These are phyloP conservation scores for Drosophila sproati DNA, from an alignment of 1,140 invertebrate species.

Conservation along the genomic window DNA sequence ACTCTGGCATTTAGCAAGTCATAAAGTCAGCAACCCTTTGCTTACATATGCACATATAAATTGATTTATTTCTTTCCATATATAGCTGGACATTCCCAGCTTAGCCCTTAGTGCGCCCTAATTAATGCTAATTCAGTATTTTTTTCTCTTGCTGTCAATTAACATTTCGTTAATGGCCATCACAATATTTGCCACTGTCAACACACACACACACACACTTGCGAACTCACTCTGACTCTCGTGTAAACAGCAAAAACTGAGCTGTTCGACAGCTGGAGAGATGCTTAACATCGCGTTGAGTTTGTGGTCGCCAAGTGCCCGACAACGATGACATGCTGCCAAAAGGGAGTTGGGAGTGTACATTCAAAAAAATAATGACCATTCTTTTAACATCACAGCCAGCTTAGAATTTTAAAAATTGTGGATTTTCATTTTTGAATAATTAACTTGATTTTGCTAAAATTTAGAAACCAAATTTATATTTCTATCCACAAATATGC, in stretches of 20 bases:
- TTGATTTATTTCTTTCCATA: too few species aligned
- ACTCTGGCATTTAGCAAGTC: slow-evolving; percentile 48
- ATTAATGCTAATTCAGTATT: slow-evolving; percentile 52
- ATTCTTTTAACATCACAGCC: too few species aligned
- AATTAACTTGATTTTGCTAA: too few species aligned
- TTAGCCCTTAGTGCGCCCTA: slow-evolving; percentile 32
- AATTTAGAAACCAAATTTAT: too few species aligned
- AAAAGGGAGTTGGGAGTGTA: slow-evolving; percentile 30
- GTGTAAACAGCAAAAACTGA: slow-evolving; percentile 2
- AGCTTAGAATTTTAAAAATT: too few species aligned
- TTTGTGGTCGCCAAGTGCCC: slow-evolving; percentile 29
- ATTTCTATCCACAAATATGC: too few species aligned
- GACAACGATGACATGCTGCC: slow-evolving; percentile 31
- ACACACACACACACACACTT: slow-evolving; percentile 3
- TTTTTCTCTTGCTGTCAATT: slow-evolving; percentile 31
- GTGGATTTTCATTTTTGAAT: too few species aligned
- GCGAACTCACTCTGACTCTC: not conserved
- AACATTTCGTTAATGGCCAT: slow-evolving; percentile 36
- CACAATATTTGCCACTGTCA: slow-evolving; percentile 30
- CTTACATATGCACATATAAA: not conserved
- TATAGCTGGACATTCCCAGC: not conserved
- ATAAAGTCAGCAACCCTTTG: slow-evolving; percentile 42
- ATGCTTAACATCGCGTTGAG: slow-evolving; percentile 32
- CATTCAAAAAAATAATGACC: not conserved
- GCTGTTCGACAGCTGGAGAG: slow-evolving; percentile 21